A percentile compares a stretch with the other conserved stretches of the same genome.
Evolutionary conservation across 1,140 invertebrate genomes (phyloP).

Genomic region (Cydia fagiglandana): DNA sequence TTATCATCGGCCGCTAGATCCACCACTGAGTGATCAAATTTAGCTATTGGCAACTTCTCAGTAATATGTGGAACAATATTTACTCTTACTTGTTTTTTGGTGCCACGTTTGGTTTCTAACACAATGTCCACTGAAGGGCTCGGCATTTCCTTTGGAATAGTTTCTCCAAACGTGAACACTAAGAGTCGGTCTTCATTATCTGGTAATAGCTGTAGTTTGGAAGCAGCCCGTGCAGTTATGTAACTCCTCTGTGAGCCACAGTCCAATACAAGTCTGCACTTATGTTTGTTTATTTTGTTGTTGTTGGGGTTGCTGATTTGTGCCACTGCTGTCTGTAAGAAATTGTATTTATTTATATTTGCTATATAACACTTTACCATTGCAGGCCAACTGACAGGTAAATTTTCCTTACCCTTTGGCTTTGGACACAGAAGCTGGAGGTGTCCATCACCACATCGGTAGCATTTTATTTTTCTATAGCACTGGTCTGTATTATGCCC

Average conservation of each 20-base stretch:
- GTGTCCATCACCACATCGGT: neutral
- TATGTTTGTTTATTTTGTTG: neutral
- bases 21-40: neutral
- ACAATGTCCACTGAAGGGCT: neutral
- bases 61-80: conserved; percentile 28
- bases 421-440: neutral
- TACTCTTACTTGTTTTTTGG: neutral
- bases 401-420: neutral
- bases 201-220: neutral
- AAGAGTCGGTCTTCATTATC: neutral
- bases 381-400: too few species aligned
- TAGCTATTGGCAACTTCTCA: neutral
- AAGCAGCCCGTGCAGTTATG: neutral
- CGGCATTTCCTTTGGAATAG: neutral
- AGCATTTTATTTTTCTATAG: neutral
- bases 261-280: conserved; percentile 21
- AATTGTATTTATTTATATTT: neutral
- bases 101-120: conserved; percentile 13
- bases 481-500: neutral
- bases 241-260: neutral
- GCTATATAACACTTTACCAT: neutral
- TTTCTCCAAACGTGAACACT: neutral
- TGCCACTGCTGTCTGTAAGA: conserved; percentile 18
- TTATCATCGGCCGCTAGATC: conserved; percentile 31
- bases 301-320: neutral